A percentile compares a stretch with the other conserved stretches of the same genome.
Conservation (phyloP, 2,113 vertebrate species). For the Noctilio leporinus region DNA sequence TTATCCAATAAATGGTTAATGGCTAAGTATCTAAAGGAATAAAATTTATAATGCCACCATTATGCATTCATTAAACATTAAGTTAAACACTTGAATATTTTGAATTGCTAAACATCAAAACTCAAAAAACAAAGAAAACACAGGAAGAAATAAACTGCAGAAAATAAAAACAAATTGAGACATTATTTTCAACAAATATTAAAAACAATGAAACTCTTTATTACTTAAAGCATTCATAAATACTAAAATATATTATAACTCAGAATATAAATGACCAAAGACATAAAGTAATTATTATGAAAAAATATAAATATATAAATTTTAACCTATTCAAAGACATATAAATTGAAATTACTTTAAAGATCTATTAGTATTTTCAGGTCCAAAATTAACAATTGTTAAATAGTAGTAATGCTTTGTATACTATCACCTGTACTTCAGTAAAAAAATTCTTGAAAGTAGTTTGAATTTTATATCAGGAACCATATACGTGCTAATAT, state of each 20-base stretch:
- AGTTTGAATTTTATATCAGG: background rate
- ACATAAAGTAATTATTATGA: background rate
- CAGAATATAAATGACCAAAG: background rate
- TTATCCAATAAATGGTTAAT: background rate
- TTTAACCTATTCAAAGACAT: background rate
- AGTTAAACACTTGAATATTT: slow-evolving; percentile 5
- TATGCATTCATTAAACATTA: background rate
- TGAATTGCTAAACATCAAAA: background rate
- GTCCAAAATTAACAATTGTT: background rate
- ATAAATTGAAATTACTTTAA: background rate
- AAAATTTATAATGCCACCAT: background rate
- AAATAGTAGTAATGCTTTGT: background rate
- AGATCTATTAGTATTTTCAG: background rate
- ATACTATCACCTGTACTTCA: background rate
- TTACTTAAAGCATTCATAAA: background rate
- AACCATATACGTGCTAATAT: background rate
- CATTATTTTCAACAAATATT: background rate
- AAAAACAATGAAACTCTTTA: background rate
- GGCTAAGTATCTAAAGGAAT: background rate
- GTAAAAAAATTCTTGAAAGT: background rate
- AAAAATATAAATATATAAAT: background rate
- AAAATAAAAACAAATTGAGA: background rate
- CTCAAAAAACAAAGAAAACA: background rate
- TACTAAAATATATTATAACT: background rate
- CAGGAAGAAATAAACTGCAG: background rate